Percentiles rank a stretch among this genome's conserved stretches.
These are phyloP conservation scores for Lerista edwardsae DNA, from an alignment of 2,797 vertebrate species.

Conservation along the genomic window DNA sequence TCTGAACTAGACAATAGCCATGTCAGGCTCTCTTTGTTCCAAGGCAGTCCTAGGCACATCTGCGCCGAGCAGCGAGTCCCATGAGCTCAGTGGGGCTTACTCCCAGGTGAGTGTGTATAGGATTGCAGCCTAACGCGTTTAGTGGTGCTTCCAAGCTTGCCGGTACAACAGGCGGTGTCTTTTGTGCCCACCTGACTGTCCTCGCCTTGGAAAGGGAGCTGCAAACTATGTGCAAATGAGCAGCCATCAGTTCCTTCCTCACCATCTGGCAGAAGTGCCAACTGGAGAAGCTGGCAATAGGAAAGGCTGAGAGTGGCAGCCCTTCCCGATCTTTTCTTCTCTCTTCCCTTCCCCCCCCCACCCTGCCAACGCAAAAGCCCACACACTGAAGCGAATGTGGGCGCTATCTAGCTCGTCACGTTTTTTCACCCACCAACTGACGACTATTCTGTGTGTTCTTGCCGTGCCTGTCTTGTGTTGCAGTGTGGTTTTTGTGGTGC, in stretches of 20 bases:
- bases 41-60: too few species aligned
- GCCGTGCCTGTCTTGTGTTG: constrained; percentile 57
- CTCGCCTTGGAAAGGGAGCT: neutral
- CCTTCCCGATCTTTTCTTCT: too few species aligned
- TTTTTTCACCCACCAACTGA: neutral
- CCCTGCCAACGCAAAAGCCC: neutral
- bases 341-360: neutral
- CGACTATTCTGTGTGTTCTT: constrained; percentile 52
- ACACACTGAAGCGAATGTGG: neutral
- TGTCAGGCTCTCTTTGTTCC: neutral
- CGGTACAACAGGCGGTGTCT: too few species aligned
- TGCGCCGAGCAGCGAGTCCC: too few species aligned
- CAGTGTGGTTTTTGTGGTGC: constrained; percentile 6
- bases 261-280: neutral
- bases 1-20: neutral
- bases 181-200: too few species aligned
- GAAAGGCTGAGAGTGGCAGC: neutral
- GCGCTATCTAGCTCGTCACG: neutral
- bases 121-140: too few species aligned
- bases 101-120: too few species aligned
- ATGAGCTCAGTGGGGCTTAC: too few species aligned
- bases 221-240: neutral
- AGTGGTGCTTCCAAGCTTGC: too few species aligned
- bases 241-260: neutral
- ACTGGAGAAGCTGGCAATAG: neutral